Base-by-base conservation (phyloP, 1,140 invertebrate genomes). In the Caligus rogercresseyi region DNA sequence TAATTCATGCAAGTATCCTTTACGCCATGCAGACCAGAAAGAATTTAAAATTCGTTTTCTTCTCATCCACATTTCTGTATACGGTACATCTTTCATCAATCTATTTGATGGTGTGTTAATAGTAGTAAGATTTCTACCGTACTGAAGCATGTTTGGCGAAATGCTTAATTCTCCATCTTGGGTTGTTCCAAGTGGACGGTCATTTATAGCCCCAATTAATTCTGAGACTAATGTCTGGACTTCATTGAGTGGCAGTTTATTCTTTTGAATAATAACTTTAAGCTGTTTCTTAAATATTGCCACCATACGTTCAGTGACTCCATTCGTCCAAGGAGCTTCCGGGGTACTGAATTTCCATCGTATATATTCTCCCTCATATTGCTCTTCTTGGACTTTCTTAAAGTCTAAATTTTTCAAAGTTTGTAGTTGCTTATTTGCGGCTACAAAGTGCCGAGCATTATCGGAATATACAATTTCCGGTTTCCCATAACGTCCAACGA, bases 271-370 rank as follows among this genome's bases (percentile, higher is more conserved):
- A 43, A 43, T 7, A 7, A 43, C n/a, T 43, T 43, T 43, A 11
- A 43, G n/a, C n/a, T 43, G 31, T n/a, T 43, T 43, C 19, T 54
- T 54, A 19, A 54, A 54, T 7, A 54, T 54, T 11, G 13, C 53
- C n/a, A 4, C 20, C 53, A 54, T 54, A 18, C 4, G 53, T 54
- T 54, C 53, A 13, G 53, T 54, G n/a, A 54, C 53, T 21, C 53
- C 53, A 54, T 54, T 54, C 4, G 53, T 54, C 53, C 53, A 54
- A 18, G 53, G 53, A 4, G 53, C 53, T 54, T 54, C 53, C 7
- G 16, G 53, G n/a, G 53, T 54, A 21, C 53, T 54, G 20, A 54
- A 54, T 21, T 54, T 54, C 53, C 53, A 4, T 54, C 7, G 13
- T 13, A 54, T 54, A 21, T 21, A 54, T 18, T 54, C 16, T 16